A percentile compares a stretch with the other conserved stretches of the same genome.
Conservation (phyloP, 1,140 invertebrate genomes). For the Tetramorium alpestre region DNA sequence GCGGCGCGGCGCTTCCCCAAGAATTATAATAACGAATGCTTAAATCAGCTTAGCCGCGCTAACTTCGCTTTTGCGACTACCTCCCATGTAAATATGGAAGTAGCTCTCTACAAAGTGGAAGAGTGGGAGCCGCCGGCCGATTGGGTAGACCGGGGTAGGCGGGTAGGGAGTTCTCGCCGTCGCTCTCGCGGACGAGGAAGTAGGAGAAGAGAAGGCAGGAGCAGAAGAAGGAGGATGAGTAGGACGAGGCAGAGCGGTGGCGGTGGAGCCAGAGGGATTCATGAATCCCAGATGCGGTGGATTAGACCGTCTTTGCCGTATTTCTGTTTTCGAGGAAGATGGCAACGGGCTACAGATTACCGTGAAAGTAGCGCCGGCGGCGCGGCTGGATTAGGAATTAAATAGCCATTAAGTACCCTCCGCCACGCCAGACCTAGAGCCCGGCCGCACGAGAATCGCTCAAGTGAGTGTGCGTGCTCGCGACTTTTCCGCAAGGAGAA, state of each 20-base stretch:
- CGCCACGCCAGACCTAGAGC: conserved; percentile 48
- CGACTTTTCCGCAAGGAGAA: conserved; percentile 54
- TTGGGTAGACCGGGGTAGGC: conserved; percentile 74
- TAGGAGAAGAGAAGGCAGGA: conserved; percentile 29
- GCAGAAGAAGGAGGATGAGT: conserved; percentile 54
- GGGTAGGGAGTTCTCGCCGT: conserved; percentile 67
- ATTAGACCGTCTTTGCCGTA: conserved; percentile 82
- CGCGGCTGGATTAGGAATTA: conserved; percentile 76
- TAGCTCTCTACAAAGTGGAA: conserved; percentile 79
- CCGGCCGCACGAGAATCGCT: not conserved
- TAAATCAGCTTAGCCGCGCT: conserved; percentile 85
- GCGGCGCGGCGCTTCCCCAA: conserved; percentile 71
- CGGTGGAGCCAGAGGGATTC: conserved; percentile 79
- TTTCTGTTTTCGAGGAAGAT: conserved; percentile 81
- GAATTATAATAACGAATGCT: conserved; percentile 86
- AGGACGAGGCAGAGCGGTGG: conserved; percentile 61
- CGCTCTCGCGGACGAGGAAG: conserved; percentile 58
- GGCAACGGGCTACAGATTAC: conserved; percentile 76
- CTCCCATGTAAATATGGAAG: conserved; percentile 84
- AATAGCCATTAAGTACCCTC: conserved; percentile 76
- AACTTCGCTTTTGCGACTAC: conserved; percentile 84
- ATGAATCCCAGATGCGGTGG: conserved; percentile 84
- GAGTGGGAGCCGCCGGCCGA: conserved; percentile 80
- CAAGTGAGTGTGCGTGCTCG: conserved; percentile 20
- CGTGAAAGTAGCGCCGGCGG: conserved; percentile 75